phyloP scores from a whole-genome alignment of 1,140 invertebrate genomes.

The Chironomus striatipennis region DNA sequence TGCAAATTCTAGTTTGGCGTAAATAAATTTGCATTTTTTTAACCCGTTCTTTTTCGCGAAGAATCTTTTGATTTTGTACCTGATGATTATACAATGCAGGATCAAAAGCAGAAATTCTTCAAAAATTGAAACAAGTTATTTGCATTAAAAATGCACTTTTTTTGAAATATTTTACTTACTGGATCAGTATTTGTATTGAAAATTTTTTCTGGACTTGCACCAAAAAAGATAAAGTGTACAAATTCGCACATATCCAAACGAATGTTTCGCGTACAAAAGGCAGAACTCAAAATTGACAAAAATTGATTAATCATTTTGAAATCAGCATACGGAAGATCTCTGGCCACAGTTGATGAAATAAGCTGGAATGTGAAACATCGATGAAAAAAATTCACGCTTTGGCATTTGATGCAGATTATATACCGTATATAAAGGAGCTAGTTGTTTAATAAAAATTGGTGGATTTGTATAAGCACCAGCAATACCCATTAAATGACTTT shows the following conservation, averaged over 20 bases:
- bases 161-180: too few species aligned
- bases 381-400: too few species aligned
- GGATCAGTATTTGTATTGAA: background rate
- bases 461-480: conserved; percentile 37
- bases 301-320: background rate
- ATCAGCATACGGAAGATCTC: background rate
- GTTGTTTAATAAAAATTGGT: background rate
- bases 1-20: too few species aligned
- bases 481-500: conserved; percentile 54
- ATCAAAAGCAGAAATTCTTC: too few species aligned
- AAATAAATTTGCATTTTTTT: too few species aligned
- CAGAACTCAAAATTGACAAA: background rate
- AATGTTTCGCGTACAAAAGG: background rate
- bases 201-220: background rate
- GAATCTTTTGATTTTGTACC: too few species aligned
- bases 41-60: too few species aligned
- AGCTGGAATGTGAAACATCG: background rate
- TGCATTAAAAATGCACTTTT: too few species aligned
- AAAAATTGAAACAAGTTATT: too few species aligned
- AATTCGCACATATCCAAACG: background rate
- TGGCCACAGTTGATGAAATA: background rate
- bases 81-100: too few species aligned
- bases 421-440: background rate
- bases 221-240: background rate
- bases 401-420: too few species aligned